Base-by-base conservation (phyloP, 2,797 vertebrate genomes). In the Pseudocheirus occidentalis region DNA sequence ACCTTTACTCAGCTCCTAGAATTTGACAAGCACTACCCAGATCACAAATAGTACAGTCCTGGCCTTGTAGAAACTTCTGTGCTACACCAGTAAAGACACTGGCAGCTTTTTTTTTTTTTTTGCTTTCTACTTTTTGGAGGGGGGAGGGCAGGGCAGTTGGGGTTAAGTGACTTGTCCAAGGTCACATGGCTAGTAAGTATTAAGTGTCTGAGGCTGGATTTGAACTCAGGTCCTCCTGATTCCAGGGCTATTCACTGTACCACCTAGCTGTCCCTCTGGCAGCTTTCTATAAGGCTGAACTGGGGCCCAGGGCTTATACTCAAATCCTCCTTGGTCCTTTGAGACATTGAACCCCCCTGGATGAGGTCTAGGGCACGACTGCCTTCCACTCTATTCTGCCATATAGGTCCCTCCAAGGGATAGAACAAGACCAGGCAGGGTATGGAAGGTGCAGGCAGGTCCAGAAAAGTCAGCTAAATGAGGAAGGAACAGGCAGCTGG, bases 31-130 rank as follows among this genome's bases (percentile, higher is more conserved):
- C 58, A 52, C 90, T 55, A 18, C 95, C 53, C 92, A 0, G 7
- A 53, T 73, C 97, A 27, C 62, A 27, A 28, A 53, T 55, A 92
- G n/a, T 81, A 81, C 13, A 93, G 93, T 10, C 90, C 94, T 95
- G 95, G 92, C 94, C 96, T 94, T 95, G 94, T 95, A 96, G 97
- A 94, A 97, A 94, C 91, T 90, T 46, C 9, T 52, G 57, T 40
- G 7, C 59, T 95, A 62, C 16, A 0, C 94, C 94, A 94, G 92
- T 50, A 87, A 96, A 40, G 92, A 90, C n/a, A 52, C 59, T 5
- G 55, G 73, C 18, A 56, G 54, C 90, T 54, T 93, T 12, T 54
- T 12, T 54, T 54, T 54, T 54, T 10, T 10, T 54, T 54, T 54
- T 11, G 10, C 9, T 54, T 54, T 54, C 12, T 54, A 54, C 53